Base-by-base conservation (phyloP, 2,797 vertebrate species). In the Apodemus agrarius region DNA sequence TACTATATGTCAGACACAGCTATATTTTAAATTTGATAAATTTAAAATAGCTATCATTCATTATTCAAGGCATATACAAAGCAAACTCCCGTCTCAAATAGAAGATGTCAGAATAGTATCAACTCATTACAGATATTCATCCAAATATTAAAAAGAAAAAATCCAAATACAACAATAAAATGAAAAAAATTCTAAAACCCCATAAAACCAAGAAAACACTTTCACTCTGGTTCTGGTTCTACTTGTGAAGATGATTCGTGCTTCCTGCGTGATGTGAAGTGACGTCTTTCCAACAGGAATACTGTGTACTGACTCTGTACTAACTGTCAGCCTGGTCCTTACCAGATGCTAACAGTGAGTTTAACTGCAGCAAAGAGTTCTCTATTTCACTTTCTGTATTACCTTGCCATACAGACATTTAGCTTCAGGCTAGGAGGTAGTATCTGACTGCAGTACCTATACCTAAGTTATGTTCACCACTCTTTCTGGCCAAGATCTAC, bases 391-490 rank as follows among this genome's bases (percentile, higher is more conserved):
- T 94, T 78, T 75, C 34, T 84, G n/a, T 74, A 84, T 6, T 16
- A 67, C 54, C 85, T 43, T 40, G 82, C 78, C 16, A 82, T 6
- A 59, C n/a, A 88, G 49, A 84, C 40, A 40, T 61, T 78, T 46
- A 86, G 26, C n/a, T 61, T 67, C 84, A 72, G 40, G 76, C 37
- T 86, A 65, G 29, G 34, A 22, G 85, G 83, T 78, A 57, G 43
- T 40, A 85, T 78, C 43, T 76, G 7, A 17, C 22, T 52, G 89
- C 67, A 88, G 43, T 37, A 13, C 81, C 59, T 81, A 34, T 34
- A 76, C 31, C 67, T 88, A 90, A 87, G 22, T 52, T 94, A 85
- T 87, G 93, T 93, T 89, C 54, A 92, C 92, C 82, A 90, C 54
- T 61, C 85, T 79, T 95, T 29, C 81, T 88, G 75, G 69, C 34